These are phyloP conservation scores for Gila robusta DNA, from an alignment of 2,797 vertebrate species.

Conservation along the genomic window DNA sequence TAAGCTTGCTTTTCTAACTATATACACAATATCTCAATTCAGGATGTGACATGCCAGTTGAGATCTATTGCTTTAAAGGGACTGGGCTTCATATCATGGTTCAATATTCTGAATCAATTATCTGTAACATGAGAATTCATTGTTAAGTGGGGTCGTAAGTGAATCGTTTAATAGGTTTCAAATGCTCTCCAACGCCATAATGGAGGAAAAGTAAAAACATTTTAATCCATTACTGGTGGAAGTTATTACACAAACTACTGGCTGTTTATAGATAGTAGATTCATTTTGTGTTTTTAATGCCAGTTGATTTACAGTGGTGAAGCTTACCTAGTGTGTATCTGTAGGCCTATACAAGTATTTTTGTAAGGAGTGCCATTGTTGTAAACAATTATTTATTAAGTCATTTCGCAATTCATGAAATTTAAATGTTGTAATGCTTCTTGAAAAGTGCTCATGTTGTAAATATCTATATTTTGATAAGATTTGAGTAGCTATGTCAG, in stretches of 20 bases:
- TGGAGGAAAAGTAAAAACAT: background rate
- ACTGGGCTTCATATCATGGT: slow-evolving; percentile 1
- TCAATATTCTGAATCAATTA: slow-evolving; percentile 18
- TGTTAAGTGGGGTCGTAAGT: slow-evolving; percentile 15
- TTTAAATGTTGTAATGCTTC: slow-evolving; percentile 62
- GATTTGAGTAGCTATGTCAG: slow-evolving; percentile 69
- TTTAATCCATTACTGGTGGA: slow-evolving; percentile 1
- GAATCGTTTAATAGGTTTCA: slow-evolving; percentile 14
- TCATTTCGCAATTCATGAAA: slow-evolving; percentile 48
- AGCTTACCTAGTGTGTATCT: background rate
- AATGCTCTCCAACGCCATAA: background rate
- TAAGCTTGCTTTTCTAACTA: background rate
- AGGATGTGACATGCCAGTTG: background rate
- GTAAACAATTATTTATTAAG: slow-evolving; percentile 7
- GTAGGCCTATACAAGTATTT: background rate
- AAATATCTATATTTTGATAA: slow-evolving; percentile 80
- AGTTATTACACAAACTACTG: background rate
- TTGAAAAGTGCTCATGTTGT: slow-evolving; percentile 73
- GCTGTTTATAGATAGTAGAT: background rate
- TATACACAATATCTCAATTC: background rate
- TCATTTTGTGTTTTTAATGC: background rate
- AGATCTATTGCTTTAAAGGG: background rate
- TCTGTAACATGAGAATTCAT: background rate
- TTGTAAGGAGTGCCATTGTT: slow-evolving; percentile 22
- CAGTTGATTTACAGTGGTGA: slow-evolving; percentile 3